These are phyloP conservation scores for Aphelenchoides avenae DNA, from an alignment of 1,140 invertebrate species.

Conservation along the genomic window DNA sequence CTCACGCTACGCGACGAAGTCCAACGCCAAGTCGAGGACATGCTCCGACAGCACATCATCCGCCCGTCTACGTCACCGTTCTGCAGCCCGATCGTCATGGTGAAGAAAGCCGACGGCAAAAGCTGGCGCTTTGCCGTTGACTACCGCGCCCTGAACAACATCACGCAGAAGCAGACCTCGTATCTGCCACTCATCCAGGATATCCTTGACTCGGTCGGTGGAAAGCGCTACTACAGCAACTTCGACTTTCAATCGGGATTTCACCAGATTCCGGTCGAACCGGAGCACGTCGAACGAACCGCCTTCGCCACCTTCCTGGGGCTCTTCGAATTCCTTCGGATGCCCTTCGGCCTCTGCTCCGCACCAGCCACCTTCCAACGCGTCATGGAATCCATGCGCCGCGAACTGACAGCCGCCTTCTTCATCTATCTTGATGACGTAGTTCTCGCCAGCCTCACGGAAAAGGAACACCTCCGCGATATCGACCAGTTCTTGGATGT, in stretches of 20 bases:
- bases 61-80: background rate
- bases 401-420: slow-evolving; percentile 1
- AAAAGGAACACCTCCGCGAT: slow-evolving; percentile 21
- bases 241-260: slow-evolving; percentile 8
- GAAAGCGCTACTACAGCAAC: background rate
- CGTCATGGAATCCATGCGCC: background rate
- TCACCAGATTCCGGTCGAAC: slow-evolving; percentile 10
- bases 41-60: slow-evolving; percentile 13
- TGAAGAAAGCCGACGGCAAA: slow-evolving; percentile 2
- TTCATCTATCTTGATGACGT: slow-evolving; percentile 21
- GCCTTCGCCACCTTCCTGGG: slow-evolving; percentile 3
- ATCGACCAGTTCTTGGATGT: slow-evolving; percentile 3
- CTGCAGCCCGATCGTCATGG: background rate
- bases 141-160: slow-evolving; percentile 14
- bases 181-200: slow-evolving; percentile 15
- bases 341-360: slow-evolving; percentile 8
- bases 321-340: slow-evolving; percentile 6
- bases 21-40: slow-evolving; percentile 13
- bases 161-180: slow-evolving; percentile 7
- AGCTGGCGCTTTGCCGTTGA: slow-evolving; percentile 10
- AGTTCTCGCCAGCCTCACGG: background rate
- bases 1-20: slow-evolving; percentile 5
- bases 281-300: slow-evolving; percentile 2
- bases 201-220: slow-evolving; percentile 10
- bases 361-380: slow-evolving; percentile 14